phyloP scores from a whole-genome alignment of 2,797 vertebrate genomes.

The Myotis vivesi region DNA sequence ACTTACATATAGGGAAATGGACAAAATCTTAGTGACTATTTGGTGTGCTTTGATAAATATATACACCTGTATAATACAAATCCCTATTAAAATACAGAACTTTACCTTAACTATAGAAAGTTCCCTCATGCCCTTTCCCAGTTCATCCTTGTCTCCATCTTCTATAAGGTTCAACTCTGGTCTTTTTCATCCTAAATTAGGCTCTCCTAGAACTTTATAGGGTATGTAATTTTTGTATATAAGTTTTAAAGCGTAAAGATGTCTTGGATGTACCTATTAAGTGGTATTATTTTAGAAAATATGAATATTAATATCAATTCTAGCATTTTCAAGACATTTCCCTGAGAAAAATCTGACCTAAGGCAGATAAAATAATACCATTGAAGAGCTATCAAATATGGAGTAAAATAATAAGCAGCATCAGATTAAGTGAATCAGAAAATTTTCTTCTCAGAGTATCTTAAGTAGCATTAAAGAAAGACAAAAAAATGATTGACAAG shows the following conservation, averaged over 20 bases:
- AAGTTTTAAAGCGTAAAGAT: neutral
- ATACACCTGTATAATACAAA: neutral
- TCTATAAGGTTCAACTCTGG: neutral
- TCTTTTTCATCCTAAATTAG: neutral
- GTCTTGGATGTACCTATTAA: neutral
- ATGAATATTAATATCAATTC: neutral
- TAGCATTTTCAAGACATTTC: neutral
- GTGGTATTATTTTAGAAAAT: neutral
- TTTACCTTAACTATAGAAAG: neutral
- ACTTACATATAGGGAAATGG: neutral
- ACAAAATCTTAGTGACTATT: neutral
- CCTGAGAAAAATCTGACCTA: constrained; percentile 6
- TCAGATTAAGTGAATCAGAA: neutral
- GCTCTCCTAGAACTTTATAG: neutral
- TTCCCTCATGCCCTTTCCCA: neutral
- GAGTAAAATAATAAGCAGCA: neutral
- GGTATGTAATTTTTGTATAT: neutral
- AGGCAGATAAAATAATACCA: neutral
- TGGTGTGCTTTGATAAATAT: neutral
- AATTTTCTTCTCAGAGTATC: neutral
- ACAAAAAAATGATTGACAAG: neutral
- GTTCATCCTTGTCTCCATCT: neutral
- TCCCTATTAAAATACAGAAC: neutral
- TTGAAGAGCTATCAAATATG: neutral
- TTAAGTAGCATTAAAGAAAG: neutral